A percentile compares a stretch with the other conserved stretches of the same genome.
Evolutionary conservation across 2,113 vertebrate genomes (phyloP).

Genomic region (Actenoides hombroni): DNA sequence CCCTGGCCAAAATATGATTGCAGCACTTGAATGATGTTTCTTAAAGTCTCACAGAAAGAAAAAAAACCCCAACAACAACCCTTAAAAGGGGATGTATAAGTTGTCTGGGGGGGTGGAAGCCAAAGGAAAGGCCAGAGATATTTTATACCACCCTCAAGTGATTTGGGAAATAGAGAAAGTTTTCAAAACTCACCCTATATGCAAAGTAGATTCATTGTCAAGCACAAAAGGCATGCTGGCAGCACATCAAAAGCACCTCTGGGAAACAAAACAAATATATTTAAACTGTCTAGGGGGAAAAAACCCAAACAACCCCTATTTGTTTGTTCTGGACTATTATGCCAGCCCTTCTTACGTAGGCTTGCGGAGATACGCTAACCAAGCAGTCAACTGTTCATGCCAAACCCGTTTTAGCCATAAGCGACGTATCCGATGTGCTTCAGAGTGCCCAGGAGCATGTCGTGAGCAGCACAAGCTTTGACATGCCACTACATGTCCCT

Average conservation of each 20-base stretch:
- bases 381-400: background rate
- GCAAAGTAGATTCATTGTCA: background rate
- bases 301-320: background rate
- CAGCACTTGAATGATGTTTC: background rate
- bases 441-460: background rate
- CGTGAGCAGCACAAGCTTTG: accelerated
- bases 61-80: background rate
- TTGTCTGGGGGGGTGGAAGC: background rate
- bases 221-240: background rate
- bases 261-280: conserved; percentile 2
- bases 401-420: background rate
- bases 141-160: background rate
- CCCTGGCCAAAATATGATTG: background rate
- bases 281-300: background rate
- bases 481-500: background rate
- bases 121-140: background rate
- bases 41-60: background rate
- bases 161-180: background rate
- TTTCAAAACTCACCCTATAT: background rate
- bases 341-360: background rate
- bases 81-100: background rate
- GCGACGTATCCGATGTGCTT: accelerated
- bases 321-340: background rate
- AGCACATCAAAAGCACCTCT: background rate
- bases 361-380: background rate